These are phyloP conservation scores for Sitophilus oryzae DNA, from an alignment of 1,140 invertebrate species.

Conservation along the genomic window DNA sequence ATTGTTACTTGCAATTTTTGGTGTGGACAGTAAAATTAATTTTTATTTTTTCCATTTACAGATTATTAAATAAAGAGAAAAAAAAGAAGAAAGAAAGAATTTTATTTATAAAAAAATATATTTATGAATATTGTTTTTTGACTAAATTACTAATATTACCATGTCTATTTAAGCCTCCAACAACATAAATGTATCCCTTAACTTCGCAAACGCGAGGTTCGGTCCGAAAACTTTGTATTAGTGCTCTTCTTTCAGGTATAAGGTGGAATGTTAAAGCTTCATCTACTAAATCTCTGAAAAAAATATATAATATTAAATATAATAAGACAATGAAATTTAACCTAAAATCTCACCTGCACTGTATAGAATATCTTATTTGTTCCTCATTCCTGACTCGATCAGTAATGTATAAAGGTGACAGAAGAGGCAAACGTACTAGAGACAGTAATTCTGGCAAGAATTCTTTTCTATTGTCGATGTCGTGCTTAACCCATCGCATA, in stretches of 20 bases:
- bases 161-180: constrained; percentile 80
- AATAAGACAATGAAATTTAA: background rate
- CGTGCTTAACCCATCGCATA: constrained; percentile 75
- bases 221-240: constrained; percentile 71
- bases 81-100: no score
- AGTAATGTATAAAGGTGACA: constrained; percentile 76
- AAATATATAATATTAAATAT: constrained; percentile 2
- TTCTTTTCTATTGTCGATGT: constrained; percentile 49
- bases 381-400: constrained; percentile 81
- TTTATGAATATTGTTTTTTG: no score
- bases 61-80: no score
- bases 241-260: constrained; percentile 72
- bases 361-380: constrained; percentile 66
- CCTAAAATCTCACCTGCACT: constrained; percentile 65
- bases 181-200: constrained; percentile 79
- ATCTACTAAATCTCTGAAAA: constrained; percentile 67
- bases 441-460: constrained; percentile 67
- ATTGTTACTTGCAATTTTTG: no score
- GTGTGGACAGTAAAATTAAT: no score
- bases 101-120: no score
- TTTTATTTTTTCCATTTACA: no score
- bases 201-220: constrained; percentile 70
- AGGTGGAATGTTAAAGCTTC: constrained; percentile 80
- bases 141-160: no score
- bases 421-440: constrained; percentile 70